These are phyloP conservation scores for Autographa gamma DNA, from an alignment of 2,888 invertebrate genomes.

Conservation along the genomic window DNA sequence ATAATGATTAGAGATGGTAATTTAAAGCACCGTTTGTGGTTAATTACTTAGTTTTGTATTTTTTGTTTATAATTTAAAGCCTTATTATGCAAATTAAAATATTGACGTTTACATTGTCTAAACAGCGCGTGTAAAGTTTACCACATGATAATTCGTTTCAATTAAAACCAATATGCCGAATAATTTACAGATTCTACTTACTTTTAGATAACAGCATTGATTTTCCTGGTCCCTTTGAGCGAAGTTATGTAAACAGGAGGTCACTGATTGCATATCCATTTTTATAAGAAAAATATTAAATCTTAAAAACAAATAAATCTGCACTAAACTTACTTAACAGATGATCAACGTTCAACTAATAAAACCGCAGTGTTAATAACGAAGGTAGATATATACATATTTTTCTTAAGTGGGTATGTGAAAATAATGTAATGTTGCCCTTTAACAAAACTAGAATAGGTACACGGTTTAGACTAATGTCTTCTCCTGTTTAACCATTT, in stretches of 20 bases:
- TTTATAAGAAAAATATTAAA: background rate
- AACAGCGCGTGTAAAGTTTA: background rate
- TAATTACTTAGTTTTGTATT: no score
- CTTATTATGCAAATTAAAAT: no score
- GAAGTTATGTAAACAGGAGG: background rate
- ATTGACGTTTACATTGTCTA: background rate
- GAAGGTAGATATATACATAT: background rate
- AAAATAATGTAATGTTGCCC: background rate
- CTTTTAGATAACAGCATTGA: conserved; percentile 1
- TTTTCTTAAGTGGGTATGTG: background rate
- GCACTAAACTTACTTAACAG: background rate
- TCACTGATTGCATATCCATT: background rate
- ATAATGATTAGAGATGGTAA: no score
- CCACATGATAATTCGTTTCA: background rate
- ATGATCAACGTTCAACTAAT: background rate
- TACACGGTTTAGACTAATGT: no score
- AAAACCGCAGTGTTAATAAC: background rate
- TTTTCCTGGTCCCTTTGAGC: background rate
- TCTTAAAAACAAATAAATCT: background rate
- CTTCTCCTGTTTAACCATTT: no score
- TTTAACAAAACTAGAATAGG: background rate
- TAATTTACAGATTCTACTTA: background rate
- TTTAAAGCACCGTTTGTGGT: no score
- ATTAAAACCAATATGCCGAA: background rate
- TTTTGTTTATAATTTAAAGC: no score